Evolutionary conservation across 2,888 invertebrate genomes (phyloP), one percentile per base, ranked within the genome.

Genomic region (Itoplectis maculator): DNA sequence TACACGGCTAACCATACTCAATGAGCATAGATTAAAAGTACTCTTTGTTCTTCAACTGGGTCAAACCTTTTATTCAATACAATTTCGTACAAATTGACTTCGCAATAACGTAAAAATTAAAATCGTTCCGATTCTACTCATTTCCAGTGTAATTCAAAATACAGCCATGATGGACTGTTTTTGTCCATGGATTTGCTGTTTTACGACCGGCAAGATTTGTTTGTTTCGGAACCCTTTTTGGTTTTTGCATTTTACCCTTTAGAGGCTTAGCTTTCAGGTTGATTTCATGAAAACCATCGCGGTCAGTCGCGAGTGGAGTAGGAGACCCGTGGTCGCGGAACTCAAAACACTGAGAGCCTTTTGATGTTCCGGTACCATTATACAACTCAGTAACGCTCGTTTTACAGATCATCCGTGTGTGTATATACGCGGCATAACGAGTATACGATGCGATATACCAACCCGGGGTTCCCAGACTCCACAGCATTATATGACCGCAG

Each of bases 401-500:
- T 51, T n/a, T 9, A 61, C 59, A 56, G 61, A 82, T 72, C 9
- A 75, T 70, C 45, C 45, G 45, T 20, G 61, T 40, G 20, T 4
- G 45, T 20, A 61, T 37, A 29, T 4, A 59, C 37, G 59, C 42
- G 18, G 15, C 66, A 54, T 51, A 40, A 35, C 47, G 69, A 47
- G 59, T 56, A 81, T 47, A 81, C 15, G 54, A 35, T 59, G 29
- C 45, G 37, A 80, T 68, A 77, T 37, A 56, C 37, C 13, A 23
- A 20, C 15, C 40, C n/a, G n/a, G 69, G 37, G 75, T 82, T 79
- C 75, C 42, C 59, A 70, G 66, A 70, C 70, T 79, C 75, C 37
- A 49, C 61, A 49, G 37, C 65, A 54, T 79, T 80, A 83, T 77
- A 79, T 40, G 81, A 81, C 84, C 85, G 73, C 84, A 79, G 42